Conservation (phyloP, 1,140 invertebrate genomes). For the Cydia strobilella region DNA sequence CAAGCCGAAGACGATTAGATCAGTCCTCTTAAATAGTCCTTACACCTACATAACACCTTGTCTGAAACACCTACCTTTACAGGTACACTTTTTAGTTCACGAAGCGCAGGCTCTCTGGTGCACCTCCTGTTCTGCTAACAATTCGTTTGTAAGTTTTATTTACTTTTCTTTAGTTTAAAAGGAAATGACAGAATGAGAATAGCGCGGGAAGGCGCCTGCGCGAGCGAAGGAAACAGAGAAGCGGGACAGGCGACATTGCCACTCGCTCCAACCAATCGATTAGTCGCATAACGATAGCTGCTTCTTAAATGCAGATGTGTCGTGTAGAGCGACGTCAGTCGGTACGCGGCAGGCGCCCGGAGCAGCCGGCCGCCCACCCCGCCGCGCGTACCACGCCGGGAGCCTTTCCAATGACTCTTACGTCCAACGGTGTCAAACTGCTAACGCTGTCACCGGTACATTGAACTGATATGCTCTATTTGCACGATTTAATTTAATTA, state of each 20-base stretch:
- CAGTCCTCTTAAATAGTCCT: constrained; percentile 30
- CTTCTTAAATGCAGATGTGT: constrained; percentile 80
- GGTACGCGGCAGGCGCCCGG: constrained; percentile 61
- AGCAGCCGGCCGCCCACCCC: constrained; percentile 48
- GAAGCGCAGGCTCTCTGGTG: constrained; percentile 36
- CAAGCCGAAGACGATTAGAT: constrained; percentile 47
- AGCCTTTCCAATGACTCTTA: constrained; percentile 60
- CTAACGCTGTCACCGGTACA: constrained; percentile 45
- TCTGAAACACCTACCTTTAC: constrained; percentile 11
- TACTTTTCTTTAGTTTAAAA: constrained; percentile 75
- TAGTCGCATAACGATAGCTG: constrained; percentile 79
- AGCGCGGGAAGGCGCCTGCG: constrained; percentile 57
- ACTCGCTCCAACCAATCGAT: constrained; percentile 78
- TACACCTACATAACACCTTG: constrained; percentile 1
- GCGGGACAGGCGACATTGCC: constrained; percentile 64
- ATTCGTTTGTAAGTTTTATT: constrained; percentile 72
- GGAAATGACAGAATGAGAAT: constrained; percentile 43
- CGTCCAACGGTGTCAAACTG: constrained; percentile 52
- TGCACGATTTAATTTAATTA: constrained; percentile 40
- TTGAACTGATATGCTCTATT: constrained; percentile 45
- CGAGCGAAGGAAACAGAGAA: constrained; percentile 59
- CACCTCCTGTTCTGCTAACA: constrained; percentile 55
- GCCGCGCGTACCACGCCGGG: constrained; percentile 48
- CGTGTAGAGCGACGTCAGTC: constrained; percentile 75
- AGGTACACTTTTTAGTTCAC: constrained; percentile 10